These are phyloP conservation scores for Bombus affinis DNA, from an alignment of 1,140 invertebrate genomes.

Conservation along the genomic window DNA sequence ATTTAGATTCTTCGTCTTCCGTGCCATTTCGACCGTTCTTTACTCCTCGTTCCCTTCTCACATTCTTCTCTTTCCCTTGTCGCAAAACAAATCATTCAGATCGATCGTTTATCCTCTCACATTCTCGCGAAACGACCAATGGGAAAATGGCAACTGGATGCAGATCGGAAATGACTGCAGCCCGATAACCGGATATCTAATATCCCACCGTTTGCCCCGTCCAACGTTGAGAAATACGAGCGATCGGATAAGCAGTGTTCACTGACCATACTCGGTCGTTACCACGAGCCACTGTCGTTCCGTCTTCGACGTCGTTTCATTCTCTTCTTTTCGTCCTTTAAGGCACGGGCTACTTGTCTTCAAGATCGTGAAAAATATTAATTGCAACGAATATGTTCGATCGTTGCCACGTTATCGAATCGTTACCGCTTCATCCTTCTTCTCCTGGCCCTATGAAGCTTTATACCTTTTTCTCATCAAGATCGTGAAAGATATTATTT, in stretches of 20 bases:
- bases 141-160: conserved; percentile 63
- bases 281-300: not conserved
- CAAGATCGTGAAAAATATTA: not conserved
- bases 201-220: conserved; percentile 70
- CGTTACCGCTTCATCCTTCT: too few species aligned
- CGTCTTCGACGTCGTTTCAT: not conserved
- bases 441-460: too few species aligned
- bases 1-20: conserved; percentile 54
- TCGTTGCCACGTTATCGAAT: too few species aligned
- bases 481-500: too few species aligned
- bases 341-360: not conserved
- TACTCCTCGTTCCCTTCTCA: not conserved
- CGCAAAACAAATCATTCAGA: conserved; percentile 55
- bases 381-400: too few species aligned
- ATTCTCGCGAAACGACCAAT: conserved; percentile 47
- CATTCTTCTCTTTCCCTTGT: not conserved
- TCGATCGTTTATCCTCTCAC: conserved; percentile 44
- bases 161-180: conserved; percentile 70
- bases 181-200: conserved; percentile 75
- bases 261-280: conserved; percentile 53
- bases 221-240: conserved; percentile 72
- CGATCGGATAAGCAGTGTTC: conserved; percentile 69
- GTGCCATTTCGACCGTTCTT: conserved; percentile 11
- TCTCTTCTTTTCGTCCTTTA: not conserved
- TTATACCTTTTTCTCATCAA: too few species aligned